Base-by-base conservation (phyloP, 2,888 invertebrate species). In the Limnephilus lunatus region DNA sequence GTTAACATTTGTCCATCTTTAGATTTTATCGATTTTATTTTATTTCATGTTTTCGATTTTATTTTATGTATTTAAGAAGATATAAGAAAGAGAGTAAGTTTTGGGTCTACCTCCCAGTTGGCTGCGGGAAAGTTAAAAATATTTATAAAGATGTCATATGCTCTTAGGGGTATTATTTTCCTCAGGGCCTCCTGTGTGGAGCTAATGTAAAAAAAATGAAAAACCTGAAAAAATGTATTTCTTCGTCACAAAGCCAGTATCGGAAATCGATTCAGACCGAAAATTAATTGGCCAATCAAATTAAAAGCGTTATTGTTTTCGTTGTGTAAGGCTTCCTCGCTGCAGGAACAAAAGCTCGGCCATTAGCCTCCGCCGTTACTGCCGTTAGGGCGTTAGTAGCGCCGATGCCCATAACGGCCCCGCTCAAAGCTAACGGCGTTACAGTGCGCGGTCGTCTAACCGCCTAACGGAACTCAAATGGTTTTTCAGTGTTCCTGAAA, bases 201-300 rank as follows among this genome's bases (percentile, higher is more conserved):
- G 35, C 3, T 35, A 35, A 39, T n/a, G 9, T 11, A 39, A 39
- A 39, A 39, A 39, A 39, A 9, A 39, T 9, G 35, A 19, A 53
- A 19, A 7, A 7, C 25, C 25, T 68, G 19, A 68, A 68, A 68
- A 19, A 68, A 19, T 4, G 19, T 12, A 68, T 5, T 68, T 68
- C 12, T 53, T 19, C 4, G 19, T 68, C 1, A 68, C 19, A 25
- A 35, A 68, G 53, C 19, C 25, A 68, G 1, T 82, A 82, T 82
- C 31, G 82, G 31, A 31, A 82, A 31, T 32, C 82, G 82, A 31
- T 82, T 15, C 15, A 32, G 15, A 82, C 31, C 82, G 31, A 82
- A 82, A 82, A 82, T 82, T 82, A 82, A 82, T 82, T 82, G 82
- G 82, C 82, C 82, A 82, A 82, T 82, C 82, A 82, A 82, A 82